Base-by-base conservation (phyloP, 1,140 invertebrate species). In the Papilio polytes region DNA sequence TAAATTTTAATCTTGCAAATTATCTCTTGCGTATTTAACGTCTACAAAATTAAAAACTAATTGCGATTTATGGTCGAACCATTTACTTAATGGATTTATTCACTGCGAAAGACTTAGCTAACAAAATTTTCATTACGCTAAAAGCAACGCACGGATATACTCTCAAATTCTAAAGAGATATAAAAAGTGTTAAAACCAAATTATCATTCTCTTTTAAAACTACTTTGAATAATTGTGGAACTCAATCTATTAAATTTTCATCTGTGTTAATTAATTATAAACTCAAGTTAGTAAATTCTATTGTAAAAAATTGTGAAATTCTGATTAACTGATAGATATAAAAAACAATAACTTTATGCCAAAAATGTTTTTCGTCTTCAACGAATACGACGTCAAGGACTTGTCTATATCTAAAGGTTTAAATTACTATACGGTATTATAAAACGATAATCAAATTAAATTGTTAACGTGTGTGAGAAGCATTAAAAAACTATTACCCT, bases 21-120 rank as follows among this genome's bases (percentile, higher is more conserved):
- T 76, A 48, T 76, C 77, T 78, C 53, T 66, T 20, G 59, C 77
- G 77, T 78, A 78, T 63, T 78, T 48, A 78, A 78, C 77, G 77
- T 78, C 77, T 78, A 66, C 56, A 78, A 66, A 78, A 78, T 78
- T 78, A 78, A 78, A 78, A 78, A 78, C 77, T 78, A 78, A 78
- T 78, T 78, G 77, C 77, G 36, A 78, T 78, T 78, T 78, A 78
- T 78, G 31, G 77, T 78, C 56, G 77, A 78, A 78, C 77, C 77
- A 78, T 78, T 78, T 78, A 78, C 77, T 78, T 78, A 78, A 78
- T 78, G 77, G 77, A 78, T 78, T 78, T 78, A 78, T 63, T 78
- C 77, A 78, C 77, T 76, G 44, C 77, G 36, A 66, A 78, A 31
- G 77, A 46, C 59, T 66, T 66, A 78, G 59, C 56, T 78, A 44